Evolutionary conservation across 2,888 invertebrate genomes (phyloP).

Genomic region (Polydrusus pterygomalis): DNA sequence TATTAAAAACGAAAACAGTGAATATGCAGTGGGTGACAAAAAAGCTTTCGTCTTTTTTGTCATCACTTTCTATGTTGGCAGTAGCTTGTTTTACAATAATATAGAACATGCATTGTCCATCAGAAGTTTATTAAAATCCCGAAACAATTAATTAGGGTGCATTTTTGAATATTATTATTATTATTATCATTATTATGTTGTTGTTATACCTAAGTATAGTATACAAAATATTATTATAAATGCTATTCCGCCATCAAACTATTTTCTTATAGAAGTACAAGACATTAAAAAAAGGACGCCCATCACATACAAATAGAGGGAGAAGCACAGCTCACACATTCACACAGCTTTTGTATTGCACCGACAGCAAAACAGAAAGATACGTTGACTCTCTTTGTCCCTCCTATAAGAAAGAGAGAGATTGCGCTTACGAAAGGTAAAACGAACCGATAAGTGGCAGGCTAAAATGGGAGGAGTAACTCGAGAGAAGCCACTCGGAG

Average conservation of each 20-base stretch:
- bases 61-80: too few species aligned
- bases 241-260: conserved; percentile 47
- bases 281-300: conserved; percentile 48
- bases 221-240: neutral
- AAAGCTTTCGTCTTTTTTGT: too few species aligned
- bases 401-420: conserved; percentile 59
- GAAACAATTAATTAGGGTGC: too few species aligned
- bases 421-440: conserved; percentile 59
- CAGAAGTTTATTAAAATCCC: too few species aligned
- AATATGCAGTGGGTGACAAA: too few species aligned
- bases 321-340: conserved; percentile 44
- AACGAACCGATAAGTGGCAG: conserved; percentile 68
- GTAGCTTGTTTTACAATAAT: too few species aligned
- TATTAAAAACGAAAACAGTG: too few species aligned
- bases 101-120: too few species aligned
- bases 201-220: too few species aligned
- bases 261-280: conserved; percentile 41
- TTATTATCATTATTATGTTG: too few species aligned
- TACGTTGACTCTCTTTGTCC: conserved; percentile 63
- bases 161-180: too few species aligned
- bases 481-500: conserved; percentile 64
- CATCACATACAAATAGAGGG: conserved; percentile 38
- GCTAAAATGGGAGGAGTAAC: conserved; percentile 69
- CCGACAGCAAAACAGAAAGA: conserved; percentile 56
- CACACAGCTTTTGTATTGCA: conserved; percentile 52